Evolutionary conservation across 1,140 invertebrate species (phyloP), one percentile per base, ranked within the genome.

Genomic region (Mamestra configurata): DNA sequence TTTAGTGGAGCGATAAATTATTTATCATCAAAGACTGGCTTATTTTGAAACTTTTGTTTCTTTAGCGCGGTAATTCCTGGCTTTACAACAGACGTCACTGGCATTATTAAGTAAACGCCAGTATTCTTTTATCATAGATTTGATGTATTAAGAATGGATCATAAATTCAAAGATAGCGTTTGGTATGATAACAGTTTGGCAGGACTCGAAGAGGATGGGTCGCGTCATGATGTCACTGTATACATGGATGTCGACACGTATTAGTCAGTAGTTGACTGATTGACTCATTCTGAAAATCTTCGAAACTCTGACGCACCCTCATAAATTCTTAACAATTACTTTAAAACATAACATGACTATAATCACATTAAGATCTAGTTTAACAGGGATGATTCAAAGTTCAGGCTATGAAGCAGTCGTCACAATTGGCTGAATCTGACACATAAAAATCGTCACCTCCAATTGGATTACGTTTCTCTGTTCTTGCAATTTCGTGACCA

Each of bases 11-110:
- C 90, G 82, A 88, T 94, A 94, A 94, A 94, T 94, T 94, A 94
- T 94, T 93, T 93, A 93, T 94, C 93, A 91, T 94, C 93, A 94
- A 94, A 94, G 92, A 86, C 83, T 88, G 82, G 89, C 87, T 92
- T 93, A 93, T 94, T 94, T 93, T 92, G 87, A 83, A 93, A 93
- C 90, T 92, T 94, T 94, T 94, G 92, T 95, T 94, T 92, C 90
- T 89, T 79, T 79, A 86, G 76, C 83, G 79, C 83, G 31, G 90
- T 89, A 88, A 90, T 90, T 87, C 86, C 86, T 75, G 84, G 79
- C 84, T 87, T 86, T 88, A 88, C 82, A 90, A 82, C 84, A 88
- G 84, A 92, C 93, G 91, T 91, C 89, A 93, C 84, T 80, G 55
- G 77, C 46, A 82, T 88, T 89, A 88, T 90, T 90, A 87, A 85